Evolutionary conservation across 2,888 invertebrate genomes (phyloP).

Genomic region (Merodon equestris): DNA sequence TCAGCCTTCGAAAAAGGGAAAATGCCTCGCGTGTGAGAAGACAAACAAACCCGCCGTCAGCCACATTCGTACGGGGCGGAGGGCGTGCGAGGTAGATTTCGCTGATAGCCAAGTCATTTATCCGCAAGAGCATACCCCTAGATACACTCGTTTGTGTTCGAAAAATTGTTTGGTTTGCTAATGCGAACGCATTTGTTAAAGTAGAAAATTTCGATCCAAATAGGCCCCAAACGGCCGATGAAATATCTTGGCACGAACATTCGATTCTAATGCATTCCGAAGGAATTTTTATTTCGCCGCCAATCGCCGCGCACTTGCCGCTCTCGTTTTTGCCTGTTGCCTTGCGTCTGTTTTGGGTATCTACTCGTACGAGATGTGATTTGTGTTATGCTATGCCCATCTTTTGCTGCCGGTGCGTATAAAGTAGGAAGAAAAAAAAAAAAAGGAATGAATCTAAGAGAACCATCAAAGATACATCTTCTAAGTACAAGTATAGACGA

Average conservation of each 20-base stretch:
- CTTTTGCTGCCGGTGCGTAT: slow-evolving; percentile 45
- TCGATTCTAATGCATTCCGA: slow-evolving; percentile 67
- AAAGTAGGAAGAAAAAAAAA: slow-evolving; percentile 3
- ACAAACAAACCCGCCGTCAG: slow-evolving; percentile 4
- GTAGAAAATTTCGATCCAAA: slow-evolving; percentile 70
- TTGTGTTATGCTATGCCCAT: slow-evolving; percentile 52
- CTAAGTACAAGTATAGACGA: slow-evolving; percentile 5
- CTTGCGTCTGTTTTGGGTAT: slow-evolving; percentile 22
- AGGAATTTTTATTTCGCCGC: slow-evolving; percentile 48
- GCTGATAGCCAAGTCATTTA: too few relatives aligned
- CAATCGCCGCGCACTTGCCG: slow-evolving; percentile 4
- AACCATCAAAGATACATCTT: slow-evolving; percentile 51
- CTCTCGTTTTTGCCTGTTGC: neutral
- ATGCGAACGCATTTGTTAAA: slow-evolving; percentile 64
- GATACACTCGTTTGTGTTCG: slow-evolving; percentile 28
- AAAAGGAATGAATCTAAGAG: slow-evolving; percentile 32
- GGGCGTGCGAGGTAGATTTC: slow-evolving; percentile 6
- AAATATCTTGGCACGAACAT: slow-evolving; percentile 69
- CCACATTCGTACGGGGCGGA: too few relatives aligned
- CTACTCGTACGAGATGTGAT: slow-evolving; percentile 21
- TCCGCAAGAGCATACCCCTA: too few relatives aligned
- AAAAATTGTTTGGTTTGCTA: slow-evolving; percentile 47
- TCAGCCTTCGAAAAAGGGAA: slow-evolving; percentile 55
- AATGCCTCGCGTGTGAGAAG: slow-evolving; percentile 16
- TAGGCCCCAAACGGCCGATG: slow-evolving; percentile 70